Conservation (phyloP, 2,113 vertebrate species). For the Gymnarchus niloticus region DNA sequence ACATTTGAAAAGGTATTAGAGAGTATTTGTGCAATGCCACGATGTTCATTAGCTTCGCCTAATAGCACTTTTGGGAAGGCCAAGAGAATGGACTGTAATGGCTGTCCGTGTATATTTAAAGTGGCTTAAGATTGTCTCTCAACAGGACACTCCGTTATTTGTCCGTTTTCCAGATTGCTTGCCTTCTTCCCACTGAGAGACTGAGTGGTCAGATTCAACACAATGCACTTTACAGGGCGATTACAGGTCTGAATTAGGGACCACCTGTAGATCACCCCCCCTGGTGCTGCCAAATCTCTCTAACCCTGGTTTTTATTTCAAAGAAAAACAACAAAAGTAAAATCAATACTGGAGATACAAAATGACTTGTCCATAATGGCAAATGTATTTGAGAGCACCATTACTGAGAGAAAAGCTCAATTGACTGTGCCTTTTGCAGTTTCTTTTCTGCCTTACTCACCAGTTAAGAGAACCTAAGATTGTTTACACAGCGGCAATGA, state of each 20-base stretch:
- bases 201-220: conserved; percentile 60
- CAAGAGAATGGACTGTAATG: conserved; percentile 51
- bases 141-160: conserved; percentile 56
- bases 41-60: conserved; percentile 60
- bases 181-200: conserved; percentile 59
- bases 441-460: conserved; percentile 15
- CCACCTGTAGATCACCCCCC: conserved; percentile 62
- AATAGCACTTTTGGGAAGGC: conserved; percentile 53
- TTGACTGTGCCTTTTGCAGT: conserved; percentile 15
- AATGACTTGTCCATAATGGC: conserved; percentile 30
- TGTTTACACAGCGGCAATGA: conserved; percentile 18
- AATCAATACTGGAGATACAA: conserved; percentile 47
- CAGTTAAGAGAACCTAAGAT: conserved; percentile 11
- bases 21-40: conserved; percentile 52
- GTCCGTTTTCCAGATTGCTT: conserved; percentile 48
- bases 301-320: conserved; percentile 46
- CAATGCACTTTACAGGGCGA: conserved; percentile 62
- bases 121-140: conserved; percentile 59
- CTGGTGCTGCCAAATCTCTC: conserved; percentile 35
- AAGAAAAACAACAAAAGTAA: conserved; percentile 42
- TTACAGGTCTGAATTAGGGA: conserved; percentile 64
- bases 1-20: conserved; percentile 62
- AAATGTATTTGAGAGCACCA: conserved; percentile 19
- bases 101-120: conserved; percentile 50
- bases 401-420: conserved; percentile 9